Evolutionary conservation across 2,888 invertebrate genomes (phyloP).

Genomic region (Drosophila picticornis): DNA sequence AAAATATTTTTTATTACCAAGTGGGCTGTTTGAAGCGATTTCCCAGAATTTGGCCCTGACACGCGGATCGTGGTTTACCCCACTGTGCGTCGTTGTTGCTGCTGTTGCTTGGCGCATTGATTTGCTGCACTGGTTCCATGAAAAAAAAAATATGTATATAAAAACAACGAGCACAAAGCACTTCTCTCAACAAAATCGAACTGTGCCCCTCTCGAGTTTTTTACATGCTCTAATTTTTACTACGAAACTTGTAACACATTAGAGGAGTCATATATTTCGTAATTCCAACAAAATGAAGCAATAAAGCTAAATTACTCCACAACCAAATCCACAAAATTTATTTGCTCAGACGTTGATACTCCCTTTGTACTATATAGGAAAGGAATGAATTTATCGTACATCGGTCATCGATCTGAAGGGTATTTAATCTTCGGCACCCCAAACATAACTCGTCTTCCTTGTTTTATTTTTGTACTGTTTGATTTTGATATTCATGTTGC

Average conservation of each 20-base stretch:
- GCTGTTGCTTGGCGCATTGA: conserved; percentile 62
- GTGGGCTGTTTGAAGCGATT: conserved; percentile 60
- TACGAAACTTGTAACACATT: background rate
- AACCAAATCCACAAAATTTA: background rate
- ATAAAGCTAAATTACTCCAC: background rate
- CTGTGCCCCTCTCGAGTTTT: conserved; percentile 31
- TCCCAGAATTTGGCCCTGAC: conserved; percentile 78
- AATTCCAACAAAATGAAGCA: background rate
- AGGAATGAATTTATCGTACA: background rate
- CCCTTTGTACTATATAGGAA: background rate
- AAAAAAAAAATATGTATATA: conserved; percentile 35
- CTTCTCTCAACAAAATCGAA: conserved; percentile 31
- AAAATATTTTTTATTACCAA: conserved; percentile 82
- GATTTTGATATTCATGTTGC: conserved; percentile 80
- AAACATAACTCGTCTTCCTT: conserved; percentile 8
- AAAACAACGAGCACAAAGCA: conserved; percentile 59
- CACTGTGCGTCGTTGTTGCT: conserved; percentile 27
- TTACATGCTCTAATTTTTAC: conserved; percentile 19
- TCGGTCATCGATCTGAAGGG: conserved; percentile 5
- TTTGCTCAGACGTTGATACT: background rate
- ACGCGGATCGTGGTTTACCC: conserved; percentile 61
- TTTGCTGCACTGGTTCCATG: conserved; percentile 72
- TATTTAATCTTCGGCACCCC: conserved; percentile 9
- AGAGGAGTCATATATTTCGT: background rate
- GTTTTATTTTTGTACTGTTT: conserved; percentile 40